A percentile compares a stretch with the other conserved stretches of the same genome.
Conservation (phyloP, 2,113 vertebrate genomes). For the Periophthalmus modestus region DNA sequence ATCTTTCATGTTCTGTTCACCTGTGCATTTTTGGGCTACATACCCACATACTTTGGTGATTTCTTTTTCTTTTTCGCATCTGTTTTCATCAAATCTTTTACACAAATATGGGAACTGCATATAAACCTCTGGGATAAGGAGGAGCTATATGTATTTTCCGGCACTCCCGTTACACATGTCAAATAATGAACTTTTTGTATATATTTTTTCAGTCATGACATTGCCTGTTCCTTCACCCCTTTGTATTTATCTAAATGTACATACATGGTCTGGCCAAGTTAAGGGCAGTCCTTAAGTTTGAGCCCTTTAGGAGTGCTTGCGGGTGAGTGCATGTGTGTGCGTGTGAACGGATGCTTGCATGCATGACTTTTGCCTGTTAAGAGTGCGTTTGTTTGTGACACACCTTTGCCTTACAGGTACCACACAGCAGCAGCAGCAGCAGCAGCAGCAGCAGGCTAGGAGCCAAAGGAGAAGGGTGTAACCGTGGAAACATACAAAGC, state of each 20-base stretch:
- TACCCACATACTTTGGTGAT: constrained; percentile 30
- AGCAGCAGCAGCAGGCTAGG: constrained; percentile 64
- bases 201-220: constrained; percentile 24
- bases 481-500: constrained; percentile 60
- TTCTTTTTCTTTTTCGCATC: background rate
- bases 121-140: constrained; percentile 22
- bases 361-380: constrained; percentile 60
- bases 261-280: constrained; percentile 67
- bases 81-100: constrained; percentile 23
- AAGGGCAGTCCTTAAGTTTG: constrained; percentile 47
- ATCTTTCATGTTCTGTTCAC: constrained; percentile 49
- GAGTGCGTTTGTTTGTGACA: constrained; percentile 63
- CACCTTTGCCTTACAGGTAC: constrained; percentile 75
- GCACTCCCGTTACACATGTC: constrained; percentile 31
- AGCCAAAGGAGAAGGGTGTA: constrained; percentile 58
- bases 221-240: constrained; percentile 47
- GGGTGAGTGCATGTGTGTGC: constrained; percentile 34
- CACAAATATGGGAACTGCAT: constrained; percentile 6
- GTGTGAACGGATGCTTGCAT: constrained; percentile 17
- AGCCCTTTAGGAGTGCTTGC: constrained; percentile 64
- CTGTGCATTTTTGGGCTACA: constrained; percentile 62
- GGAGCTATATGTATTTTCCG: constrained; percentile 25
- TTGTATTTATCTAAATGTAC: constrained; percentile 44
- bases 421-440: constrained; percentile 41
- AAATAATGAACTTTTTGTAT: constrained; percentile 22